Conservation (phyloP, 2,113 vertebrate species). For the Dendropsophus ebraccatus region DNA sequence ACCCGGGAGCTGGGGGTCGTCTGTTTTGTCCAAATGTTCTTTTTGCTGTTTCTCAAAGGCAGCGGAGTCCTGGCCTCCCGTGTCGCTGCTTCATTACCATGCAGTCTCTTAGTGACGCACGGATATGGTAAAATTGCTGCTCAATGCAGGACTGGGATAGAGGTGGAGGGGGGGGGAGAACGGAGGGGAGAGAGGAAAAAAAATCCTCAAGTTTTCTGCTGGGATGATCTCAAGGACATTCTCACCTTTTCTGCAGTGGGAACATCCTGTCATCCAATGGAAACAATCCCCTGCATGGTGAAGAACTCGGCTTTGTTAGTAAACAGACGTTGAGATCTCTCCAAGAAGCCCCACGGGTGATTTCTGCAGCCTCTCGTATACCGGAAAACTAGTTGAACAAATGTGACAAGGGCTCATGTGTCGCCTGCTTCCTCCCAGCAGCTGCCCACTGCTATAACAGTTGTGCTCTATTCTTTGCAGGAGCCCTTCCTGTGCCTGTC, state of each 20-base stretch:
- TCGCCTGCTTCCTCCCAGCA: background rate
- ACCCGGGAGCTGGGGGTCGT: no score
- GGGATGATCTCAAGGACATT: slow-evolving; percentile 67
- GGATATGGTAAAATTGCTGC: slow-evolving; percentile 66
- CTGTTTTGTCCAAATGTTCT: no score
- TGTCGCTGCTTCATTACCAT: slow-evolving; percentile 70
- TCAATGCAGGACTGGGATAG: slow-evolving; percentile 71
- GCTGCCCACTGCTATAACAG: no score
- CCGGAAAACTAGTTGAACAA: slow-evolving; percentile 35
- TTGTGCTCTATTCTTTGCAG: no score
- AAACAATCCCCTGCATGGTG: background rate
- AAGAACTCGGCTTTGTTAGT: slow-evolving; percentile 24
- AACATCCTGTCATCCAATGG: background rate
- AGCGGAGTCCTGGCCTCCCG: slow-evolving; percentile 65
- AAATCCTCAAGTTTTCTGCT: slow-evolving; percentile 61
- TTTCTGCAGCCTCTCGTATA: background rate
- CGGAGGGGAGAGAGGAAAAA: slow-evolving; percentile 46
- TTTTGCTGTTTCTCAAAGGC: background rate
- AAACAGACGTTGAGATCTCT: slow-evolving; percentile 53
- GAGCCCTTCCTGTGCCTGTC: no score
- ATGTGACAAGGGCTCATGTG: slow-evolving; percentile 51
- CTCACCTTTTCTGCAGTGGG: slow-evolving; percentile 64
- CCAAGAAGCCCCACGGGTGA: background rate
- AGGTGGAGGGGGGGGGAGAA: background rate
- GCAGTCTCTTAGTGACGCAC: slow-evolving; percentile 74